phyloP scores from a whole-genome alignment of 2,888 invertebrate genomes.

The Adela reaumurella region DNA sequence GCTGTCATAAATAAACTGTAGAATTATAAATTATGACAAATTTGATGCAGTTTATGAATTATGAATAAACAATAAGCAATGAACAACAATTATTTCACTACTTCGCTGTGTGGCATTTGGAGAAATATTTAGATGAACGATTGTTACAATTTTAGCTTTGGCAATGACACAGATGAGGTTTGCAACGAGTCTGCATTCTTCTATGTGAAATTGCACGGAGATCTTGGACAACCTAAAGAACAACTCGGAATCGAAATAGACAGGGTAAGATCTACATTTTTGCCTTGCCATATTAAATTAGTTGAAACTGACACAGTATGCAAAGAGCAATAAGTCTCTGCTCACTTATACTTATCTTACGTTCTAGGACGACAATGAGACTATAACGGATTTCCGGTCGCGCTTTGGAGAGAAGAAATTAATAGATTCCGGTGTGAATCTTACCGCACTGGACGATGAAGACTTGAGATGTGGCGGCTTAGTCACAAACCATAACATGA shows the following conservation, averaged over 20 bases:
- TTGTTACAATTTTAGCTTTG: no score
- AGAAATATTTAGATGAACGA: no score
- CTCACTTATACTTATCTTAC: no score
- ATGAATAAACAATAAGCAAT: no score
- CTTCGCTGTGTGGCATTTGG: no score
- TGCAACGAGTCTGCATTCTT: slow-evolving; percentile 57
- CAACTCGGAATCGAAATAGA: slow-evolving; percentile 75
- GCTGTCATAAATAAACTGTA: no score
- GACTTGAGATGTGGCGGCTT: slow-evolving; percentile 74
- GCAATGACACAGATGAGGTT: slow-evolving; percentile 33
- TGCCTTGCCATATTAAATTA: neutral
- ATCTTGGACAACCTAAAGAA: slow-evolving; percentile 70
- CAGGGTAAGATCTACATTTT: no score
- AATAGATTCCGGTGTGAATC: slow-evolving; percentile 65
- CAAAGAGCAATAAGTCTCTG: no score
- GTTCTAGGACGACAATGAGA: slow-evolving; percentile 63
- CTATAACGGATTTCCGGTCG: slow-evolving; percentile 69
- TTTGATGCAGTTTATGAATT: no score
- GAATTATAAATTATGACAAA: no score
- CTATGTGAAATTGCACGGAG: slow-evolving; percentile 67
- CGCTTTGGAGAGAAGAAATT: slow-evolving; percentile 65
- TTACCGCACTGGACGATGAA: slow-evolving; percentile 68
- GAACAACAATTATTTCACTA: no score
- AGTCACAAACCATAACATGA: slow-evolving; percentile 65
- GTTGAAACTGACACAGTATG: neutral